Conservation (phyloP, 2,113 vertebrate genomes). For the Eidolon helvum region DNA sequence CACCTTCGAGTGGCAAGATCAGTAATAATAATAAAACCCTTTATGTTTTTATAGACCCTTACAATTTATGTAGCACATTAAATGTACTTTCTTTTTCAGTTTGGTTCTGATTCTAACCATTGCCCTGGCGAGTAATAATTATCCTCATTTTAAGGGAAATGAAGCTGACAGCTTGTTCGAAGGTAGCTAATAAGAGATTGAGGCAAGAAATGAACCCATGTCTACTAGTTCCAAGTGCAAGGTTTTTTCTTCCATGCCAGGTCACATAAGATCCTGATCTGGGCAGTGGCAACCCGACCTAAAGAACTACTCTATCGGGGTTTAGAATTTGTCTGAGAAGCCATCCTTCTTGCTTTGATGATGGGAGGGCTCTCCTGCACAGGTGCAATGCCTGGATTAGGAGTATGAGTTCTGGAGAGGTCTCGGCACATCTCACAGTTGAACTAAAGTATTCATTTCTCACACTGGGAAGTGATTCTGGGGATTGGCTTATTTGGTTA, state of each 20-base stretch:
- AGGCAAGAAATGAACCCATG: background rate
- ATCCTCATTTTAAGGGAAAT: slow-evolving; percentile 41
- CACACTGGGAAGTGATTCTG: background rate
- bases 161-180: slow-evolving; percentile 29
- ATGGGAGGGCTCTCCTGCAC: background rate
- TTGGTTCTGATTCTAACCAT: slow-evolving; percentile 50
- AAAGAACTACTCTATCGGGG: background rate
- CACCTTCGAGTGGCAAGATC: background rate
- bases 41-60: slow-evolving; percentile 21
- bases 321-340: background rate
- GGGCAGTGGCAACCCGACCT: background rate
- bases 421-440: background rate
- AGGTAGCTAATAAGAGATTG: background rate
- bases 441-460: background rate
- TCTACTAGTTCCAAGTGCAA: background rate
- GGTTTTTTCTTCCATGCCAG: background rate
- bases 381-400: background rate
- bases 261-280: background rate
- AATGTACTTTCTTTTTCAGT: slow-evolving; percentile 35
- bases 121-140: slow-evolving; percentile 22
- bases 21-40: background rate
- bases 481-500: background rate
- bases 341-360: background rate
- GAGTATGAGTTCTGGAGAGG: background rate
- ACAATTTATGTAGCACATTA: slow-evolving; percentile 19